Conservation (phyloP, 2,888 invertebrate genomes). For the Auanema sp. region DNA sequence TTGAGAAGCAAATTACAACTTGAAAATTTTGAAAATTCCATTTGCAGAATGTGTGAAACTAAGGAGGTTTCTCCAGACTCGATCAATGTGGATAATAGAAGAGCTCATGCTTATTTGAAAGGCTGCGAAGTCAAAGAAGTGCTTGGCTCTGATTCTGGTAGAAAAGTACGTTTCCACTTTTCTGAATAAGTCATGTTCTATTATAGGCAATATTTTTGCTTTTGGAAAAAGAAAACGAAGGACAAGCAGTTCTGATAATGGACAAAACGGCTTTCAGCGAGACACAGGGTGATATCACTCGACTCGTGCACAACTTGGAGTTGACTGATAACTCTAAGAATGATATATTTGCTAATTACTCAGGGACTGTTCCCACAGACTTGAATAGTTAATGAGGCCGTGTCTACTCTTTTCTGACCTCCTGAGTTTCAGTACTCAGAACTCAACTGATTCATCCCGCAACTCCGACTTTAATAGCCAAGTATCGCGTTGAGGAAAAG, state of each 20-base stretch:
- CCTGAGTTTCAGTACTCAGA: conserved; percentile 75
- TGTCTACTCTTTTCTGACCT: background rate
- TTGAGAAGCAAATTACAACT: no score
- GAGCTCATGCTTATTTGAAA: conserved; percentile 26
- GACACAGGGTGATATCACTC: conserved; percentile 19
- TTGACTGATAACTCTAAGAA: conserved; percentile 48
- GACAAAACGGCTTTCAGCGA: conserved; percentile 58
- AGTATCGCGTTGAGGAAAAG: conserved; percentile 77
- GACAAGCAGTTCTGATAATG: conserved; percentile 51
- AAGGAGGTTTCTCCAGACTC: no score
- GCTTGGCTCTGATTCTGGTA: conserved; percentile 45
- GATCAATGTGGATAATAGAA: conserved; percentile 4
- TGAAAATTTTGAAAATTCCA: no score
- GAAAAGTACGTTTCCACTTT: conserved; percentile 36
- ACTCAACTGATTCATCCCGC: conserved; percentile 89
- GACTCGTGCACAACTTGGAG: conserved; percentile 23
- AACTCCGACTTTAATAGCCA: conserved; percentile 85
- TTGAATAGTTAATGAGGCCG: conserved; percentile 39
- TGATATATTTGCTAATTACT: conserved; percentile 57
- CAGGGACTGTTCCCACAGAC: conserved; percentile 21
- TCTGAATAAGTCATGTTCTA: conserved; percentile 8
- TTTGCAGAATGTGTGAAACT: no score
- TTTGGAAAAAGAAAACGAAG: conserved; percentile 27
- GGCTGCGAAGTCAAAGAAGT: conserved; percentile 44
- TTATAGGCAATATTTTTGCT: conserved; percentile 20